Percentiles rank a stretch among this genome's conserved stretches.
These are phyloP conservation scores for Euschistus heros DNA, from an alignment of 1,140 invertebrate species.

Conservation along the genomic window DNA sequence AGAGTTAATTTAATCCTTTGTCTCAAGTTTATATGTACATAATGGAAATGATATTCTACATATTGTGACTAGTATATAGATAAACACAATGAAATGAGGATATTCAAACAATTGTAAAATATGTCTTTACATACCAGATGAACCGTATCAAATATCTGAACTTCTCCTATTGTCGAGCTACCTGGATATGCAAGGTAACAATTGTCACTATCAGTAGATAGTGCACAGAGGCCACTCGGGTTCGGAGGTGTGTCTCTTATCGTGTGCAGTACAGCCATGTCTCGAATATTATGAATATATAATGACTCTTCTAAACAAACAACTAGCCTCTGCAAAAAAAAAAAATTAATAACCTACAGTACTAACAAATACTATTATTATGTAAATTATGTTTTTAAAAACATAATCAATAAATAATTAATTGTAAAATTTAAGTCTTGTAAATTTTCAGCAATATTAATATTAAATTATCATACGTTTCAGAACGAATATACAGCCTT, in stretches of 20 bases:
- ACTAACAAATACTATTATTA: conserved; percentile 6
- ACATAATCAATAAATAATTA: too few relatives aligned
- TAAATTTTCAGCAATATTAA: too few relatives aligned
- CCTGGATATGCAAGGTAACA: conserved; percentile 96
- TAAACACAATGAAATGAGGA: too few relatives aligned
- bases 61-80: too few relatives aligned
- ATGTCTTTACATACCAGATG: conserved; percentile 62
- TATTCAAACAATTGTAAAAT: conserved; percentile 9
- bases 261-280: conserved; percentile 97
- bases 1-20: too few relatives aligned
- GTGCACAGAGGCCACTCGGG: conserved; percentile 79
- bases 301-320: conserved; percentile 96
- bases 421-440: too few relatives aligned
- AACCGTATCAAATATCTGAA: conserved; percentile 95
- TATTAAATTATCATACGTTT: too few relatives aligned
- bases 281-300: conserved; percentile 97
- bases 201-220: conserved; percentile 76
- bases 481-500: too few relatives aligned
- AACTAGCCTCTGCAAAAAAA: conserved; percentile 67
- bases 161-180: conserved; percentile 83
- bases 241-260: conserved; percentile 97
- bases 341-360: conserved; percentile 19
- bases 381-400: too few relatives aligned
- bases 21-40: too few relatives aligned
- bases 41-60: too few relatives aligned